Base-by-base conservation (phyloP, 2,888 invertebrate genomes). In the Ceriagrion tenellum region DNA sequence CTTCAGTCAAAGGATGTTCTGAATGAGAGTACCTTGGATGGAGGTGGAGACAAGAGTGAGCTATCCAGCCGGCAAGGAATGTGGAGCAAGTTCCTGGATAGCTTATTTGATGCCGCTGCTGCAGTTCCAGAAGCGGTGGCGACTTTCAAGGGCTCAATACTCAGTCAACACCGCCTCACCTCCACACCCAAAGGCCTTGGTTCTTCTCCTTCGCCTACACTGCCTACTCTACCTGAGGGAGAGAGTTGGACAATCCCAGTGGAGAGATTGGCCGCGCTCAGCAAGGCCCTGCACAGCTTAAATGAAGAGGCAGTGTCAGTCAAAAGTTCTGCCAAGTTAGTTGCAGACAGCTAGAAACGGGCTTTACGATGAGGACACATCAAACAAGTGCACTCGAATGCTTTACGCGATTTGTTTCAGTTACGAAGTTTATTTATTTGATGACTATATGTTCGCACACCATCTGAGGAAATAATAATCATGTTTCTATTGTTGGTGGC, bases 1-100 rank as follows among this genome's bases (percentile, higher is more conserved):
- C 96, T 97, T 55, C 97, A 97, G 91, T 97, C 97, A 2, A 69
- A 69, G 47, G 93, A 63, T 18, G 26, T 23, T n/a, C 69, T 93
- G 40, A 69, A 69, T n/a, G 93, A 93, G 35, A n/a, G 89, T 20
- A 89, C n/a, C 40, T 16, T 89, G 12, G 89, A 89, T 55, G 89
- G 55, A 2, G 55, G 55, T 55, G 93, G 69, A 47, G 93, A 93
- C 16, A 69, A 74, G 69, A 93, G 69, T 69, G 59, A 56, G 23
- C n/a, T 47, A n/a, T 35, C 47, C 26, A 69, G n/a, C 55, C 69
- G 47, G 69, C 47, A 69, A 35, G 93, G 93, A 13, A 3, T 93
- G 69, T 93, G 93, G 69, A 63, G 47, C 63, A 63, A 69, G 93
- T 93, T 93, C 35, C 63, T 93, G 93, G 93, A 93, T 47, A 69